phyloP scores from a whole-genome alignment of 2,797 vertebrate genomes.

The Acestrorhynchus altus region DNA sequence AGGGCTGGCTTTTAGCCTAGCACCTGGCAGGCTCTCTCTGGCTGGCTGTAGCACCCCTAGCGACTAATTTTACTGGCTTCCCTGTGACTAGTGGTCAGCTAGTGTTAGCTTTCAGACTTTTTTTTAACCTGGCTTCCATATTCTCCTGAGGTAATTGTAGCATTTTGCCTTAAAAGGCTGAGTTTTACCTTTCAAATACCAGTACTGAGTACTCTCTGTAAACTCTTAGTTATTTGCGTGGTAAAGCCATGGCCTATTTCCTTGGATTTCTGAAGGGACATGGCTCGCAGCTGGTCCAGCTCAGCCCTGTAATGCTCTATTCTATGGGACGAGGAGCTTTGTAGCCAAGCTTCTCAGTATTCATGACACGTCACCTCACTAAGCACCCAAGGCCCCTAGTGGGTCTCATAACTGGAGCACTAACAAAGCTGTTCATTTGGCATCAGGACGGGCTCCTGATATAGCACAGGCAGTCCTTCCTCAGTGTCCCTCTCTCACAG shows the following conservation, averaged over 20 bases:
- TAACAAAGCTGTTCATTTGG: conserved; percentile 63
- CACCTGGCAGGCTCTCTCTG: no score
- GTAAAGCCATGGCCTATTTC: conserved; percentile 21
- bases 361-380: conserved; percentile 49
- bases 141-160: no score
- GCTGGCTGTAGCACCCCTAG: no score
- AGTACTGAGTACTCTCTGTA: no score
- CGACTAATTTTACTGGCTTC: no score
- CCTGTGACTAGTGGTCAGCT: no score
- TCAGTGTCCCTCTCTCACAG: conserved; percentile 45
- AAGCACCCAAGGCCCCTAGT: conserved; percentile 49
- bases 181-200: no score
- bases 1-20: no score
- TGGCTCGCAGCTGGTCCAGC: conserved; percentile 21
- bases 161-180: no score
- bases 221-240: conserved; percentile 17
- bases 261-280: conserved; percentile 13
- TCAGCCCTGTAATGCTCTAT: conserved; percentile 23
- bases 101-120: no score
- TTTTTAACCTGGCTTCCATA: no score
- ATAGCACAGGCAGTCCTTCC: conserved; percentile 49
- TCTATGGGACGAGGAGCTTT: conserved; percentile 38
- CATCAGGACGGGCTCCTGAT: conserved; percentile 43
- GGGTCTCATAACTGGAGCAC: conserved; percentile 52
- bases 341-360: conserved; percentile 45